These are phyloP conservation scores for Xestia rhomboidea DNA, from an alignment of 2,888 invertebrate genomes.

Conservation along the genomic window DNA sequence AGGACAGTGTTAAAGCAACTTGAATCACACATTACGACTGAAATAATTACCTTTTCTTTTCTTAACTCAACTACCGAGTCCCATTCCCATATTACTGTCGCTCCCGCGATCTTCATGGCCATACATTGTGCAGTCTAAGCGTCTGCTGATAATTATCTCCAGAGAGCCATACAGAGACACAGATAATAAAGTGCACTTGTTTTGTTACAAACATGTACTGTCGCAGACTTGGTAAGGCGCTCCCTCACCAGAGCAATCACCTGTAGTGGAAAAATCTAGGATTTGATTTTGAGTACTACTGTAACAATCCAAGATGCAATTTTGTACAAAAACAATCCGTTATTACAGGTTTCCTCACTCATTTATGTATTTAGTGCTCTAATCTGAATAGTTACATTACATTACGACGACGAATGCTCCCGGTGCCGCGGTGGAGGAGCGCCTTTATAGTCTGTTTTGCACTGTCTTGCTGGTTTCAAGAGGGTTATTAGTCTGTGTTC, in stretches of 20 bases:
- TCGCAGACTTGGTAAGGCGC: conserved; percentile 15
- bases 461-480: conserved; percentile 18
- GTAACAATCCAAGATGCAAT: background rate
- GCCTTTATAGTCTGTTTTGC: conserved; percentile 32
- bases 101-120: conserved; percentile 35
- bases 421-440: background rate
- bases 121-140: conserved; percentile 40
- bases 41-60: background rate
- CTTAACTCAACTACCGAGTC: background rate
- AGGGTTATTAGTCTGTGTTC: conserved; percentile 19
- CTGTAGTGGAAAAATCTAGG: background rate
- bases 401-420: background rate
- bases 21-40: background rate
- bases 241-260: background rate
- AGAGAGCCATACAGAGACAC: conserved; percentile 30
- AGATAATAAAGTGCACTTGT: conserved; percentile 64
- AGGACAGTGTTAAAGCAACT: background rate
- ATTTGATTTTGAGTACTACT: background rate
- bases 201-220: conserved; percentile 38
- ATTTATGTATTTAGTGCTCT: background rate
- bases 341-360: background rate
- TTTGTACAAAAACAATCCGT: background rate
- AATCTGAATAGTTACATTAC: background rate
- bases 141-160: conserved; percentile 66
- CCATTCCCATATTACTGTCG: background rate